A percentile compares a stretch with the other conserved stretches of the same genome.
Evolutionary conservation across 1,140 invertebrate species (phyloP).

Genomic region (Metopolophium dirhodum): DNA sequence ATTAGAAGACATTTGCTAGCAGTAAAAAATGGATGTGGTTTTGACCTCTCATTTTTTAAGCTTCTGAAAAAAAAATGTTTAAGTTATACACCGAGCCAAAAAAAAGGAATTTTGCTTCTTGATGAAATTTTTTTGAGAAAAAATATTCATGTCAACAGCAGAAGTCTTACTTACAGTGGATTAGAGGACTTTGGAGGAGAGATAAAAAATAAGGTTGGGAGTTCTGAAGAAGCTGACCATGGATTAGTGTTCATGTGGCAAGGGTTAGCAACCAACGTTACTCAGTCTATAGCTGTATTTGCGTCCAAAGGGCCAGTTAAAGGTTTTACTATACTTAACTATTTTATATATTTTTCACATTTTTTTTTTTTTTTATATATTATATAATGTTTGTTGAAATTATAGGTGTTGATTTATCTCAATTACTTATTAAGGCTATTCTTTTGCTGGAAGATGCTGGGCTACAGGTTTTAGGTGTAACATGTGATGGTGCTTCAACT

Average conservation of each 20-base stretch:
- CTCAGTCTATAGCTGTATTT: neutral
- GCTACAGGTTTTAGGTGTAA: neutral
- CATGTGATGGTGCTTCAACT: neutral
- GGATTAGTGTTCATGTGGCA: no score
- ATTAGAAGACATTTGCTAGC: neutral
- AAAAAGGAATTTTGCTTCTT: neutral
- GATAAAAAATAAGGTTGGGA: no score
- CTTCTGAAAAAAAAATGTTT: neutral
- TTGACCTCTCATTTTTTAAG: neutral
- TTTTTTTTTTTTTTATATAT: neutral
- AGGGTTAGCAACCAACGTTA: neutral
- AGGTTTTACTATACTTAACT: neutral
- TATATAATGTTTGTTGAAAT: neutral
- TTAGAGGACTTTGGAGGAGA: no score
- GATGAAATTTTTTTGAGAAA: no score
- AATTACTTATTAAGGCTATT: neutral
- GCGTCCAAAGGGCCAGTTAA: neutral
- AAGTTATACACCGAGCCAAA: neutral
- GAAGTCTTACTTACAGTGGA: no score
- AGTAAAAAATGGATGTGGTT: neutral
- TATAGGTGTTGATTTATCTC: neutral
- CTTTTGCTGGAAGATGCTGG: neutral
- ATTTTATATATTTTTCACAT: neutral
- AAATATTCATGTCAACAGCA: no score
- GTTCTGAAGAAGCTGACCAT: no score